Percentiles rank a stretch among this genome's conserved stretches.
These are phyloP conservation scores for Melanotus villosus DNA, from an alignment of 2,888 invertebrate species.

Conservation along the genomic window DNA sequence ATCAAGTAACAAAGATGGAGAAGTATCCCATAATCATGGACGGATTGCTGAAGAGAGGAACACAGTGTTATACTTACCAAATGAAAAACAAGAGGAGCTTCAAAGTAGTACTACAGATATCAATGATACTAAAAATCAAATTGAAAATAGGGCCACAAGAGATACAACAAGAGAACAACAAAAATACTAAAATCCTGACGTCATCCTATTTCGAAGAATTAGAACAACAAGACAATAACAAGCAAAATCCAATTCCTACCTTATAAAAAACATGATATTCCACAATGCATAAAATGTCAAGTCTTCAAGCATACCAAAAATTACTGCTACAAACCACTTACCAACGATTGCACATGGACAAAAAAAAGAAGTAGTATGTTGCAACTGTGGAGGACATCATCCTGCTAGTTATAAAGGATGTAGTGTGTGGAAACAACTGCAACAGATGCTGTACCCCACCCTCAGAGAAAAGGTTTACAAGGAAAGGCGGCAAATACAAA, in stretches of 20 bases:
- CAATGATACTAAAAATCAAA: neutral
- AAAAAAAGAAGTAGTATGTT: slow-evolving; percentile 7
- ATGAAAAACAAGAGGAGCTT: slow-evolving; percentile 22
- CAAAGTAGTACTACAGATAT: slow-evolving; percentile 20
- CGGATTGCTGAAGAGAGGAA: neutral
- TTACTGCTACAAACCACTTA: slow-evolving; percentile 12
- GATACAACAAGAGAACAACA: neutral
- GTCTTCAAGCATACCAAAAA: slow-evolving; percentile 5
- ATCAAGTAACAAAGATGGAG: neutral
- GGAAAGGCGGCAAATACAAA: slow-evolving; percentile 13
- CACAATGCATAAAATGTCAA: slow-evolving; percentile 12
- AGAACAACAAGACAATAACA: slow-evolving; percentile 21
- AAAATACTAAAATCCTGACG: slow-evolving; percentile 3
- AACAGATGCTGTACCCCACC: slow-evolving; percentile 20
- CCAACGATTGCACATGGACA: slow-evolving; percentile 14
- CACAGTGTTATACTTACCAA: slow-evolving; percentile 23
- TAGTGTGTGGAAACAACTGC: slow-evolving; percentile 13
- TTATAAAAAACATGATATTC: slow-evolving; percentile 8
- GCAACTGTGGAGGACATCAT: slow-evolving; percentile 17
- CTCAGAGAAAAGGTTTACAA: slow-evolving; percentile 17
- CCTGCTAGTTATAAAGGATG: slow-evolving; percentile 27
- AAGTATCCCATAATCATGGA: slow-evolving; percentile 8
- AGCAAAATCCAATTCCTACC: slow-evolving; percentile 3
- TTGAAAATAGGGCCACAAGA: neutral
- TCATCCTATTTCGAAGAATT: slow-evolving; percentile 7